Percentiles rank a stretch among this genome's conserved stretches.
phyloP scores from a whole-genome alignment of 2,888 invertebrate species.

The Chydorus sphaericus region DNA sequence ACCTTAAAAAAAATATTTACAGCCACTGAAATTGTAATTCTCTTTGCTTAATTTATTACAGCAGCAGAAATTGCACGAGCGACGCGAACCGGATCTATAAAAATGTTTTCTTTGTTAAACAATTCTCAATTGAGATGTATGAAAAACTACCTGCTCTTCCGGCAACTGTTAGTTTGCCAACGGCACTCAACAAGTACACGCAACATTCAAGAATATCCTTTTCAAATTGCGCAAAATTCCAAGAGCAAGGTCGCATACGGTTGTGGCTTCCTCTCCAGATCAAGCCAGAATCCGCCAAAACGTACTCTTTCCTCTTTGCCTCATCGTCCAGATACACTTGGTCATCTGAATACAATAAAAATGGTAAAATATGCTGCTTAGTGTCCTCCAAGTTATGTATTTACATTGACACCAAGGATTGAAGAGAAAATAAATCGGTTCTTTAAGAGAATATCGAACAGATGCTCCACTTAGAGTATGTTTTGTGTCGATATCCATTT shows the following conservation, averaged over 20 bases:
- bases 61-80: conserved; percentile 70
- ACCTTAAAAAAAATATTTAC: conserved; percentile 28
- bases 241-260: conserved; percentile 64
- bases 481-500: conserved; percentile 66
- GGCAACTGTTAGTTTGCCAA: conserved; percentile 44
- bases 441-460: conserved; percentile 47
- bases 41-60: conserved; percentile 34
- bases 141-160: too few relatives aligned
- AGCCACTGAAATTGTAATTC: too few relatives aligned
- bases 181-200: conserved; percentile 51
- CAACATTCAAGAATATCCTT: conserved; percentile 65
- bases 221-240: conserved; percentile 86
- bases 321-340: conserved; percentile 46
- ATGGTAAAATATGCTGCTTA: not conserved
- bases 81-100: conserved; percentile 65
- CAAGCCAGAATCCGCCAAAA: conserved; percentile 70
- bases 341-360: conserved; percentile 34
- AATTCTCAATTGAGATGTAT: too few relatives aligned
- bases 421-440: conserved; percentile 65
- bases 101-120: too few relatives aligned
- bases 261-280: conserved; percentile 84
- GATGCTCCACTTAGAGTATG: conserved; percentile 46
- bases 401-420: conserved; percentile 81
- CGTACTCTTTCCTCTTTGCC: conserved; percentile 63
- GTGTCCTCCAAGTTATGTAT: too few relatives aligned